These are phyloP conservation scores for Phaethornis superciliosus DNA, from an alignment of 2,113 vertebrate species.

Conservation along the genomic window DNA sequence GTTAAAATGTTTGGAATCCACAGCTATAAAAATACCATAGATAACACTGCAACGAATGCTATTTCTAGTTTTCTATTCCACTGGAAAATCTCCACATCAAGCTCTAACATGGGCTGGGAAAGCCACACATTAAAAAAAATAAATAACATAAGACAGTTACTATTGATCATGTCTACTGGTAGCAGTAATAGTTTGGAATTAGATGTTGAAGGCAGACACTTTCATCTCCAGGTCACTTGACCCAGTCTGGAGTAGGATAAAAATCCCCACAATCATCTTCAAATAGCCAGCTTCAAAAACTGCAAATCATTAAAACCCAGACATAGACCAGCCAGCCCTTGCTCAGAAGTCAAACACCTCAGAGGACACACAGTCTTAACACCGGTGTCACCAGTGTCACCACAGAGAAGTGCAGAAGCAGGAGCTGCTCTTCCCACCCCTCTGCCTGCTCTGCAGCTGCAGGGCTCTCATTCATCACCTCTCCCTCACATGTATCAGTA, in stretches of 20 bases:
- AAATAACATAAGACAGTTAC: neutral
- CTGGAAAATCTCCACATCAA: neutral
- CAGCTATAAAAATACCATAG: neutral
- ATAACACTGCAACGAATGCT: neutral
- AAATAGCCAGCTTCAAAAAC: neutral
- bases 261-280: neutral
- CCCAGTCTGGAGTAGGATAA: neutral
- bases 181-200: neutral
- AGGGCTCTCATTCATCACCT: neutral
- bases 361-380: neutral
- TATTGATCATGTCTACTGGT: neutral
- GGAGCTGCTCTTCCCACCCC: rapidly evolving
- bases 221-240: neutral
- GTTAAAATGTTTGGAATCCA: neutral
- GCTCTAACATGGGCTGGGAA: neutral
- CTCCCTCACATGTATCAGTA: neutral
- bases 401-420: neutral
- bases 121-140: neutral
- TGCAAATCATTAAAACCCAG: neutral
- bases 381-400: neutral
- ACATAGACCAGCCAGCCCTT: rapidly evolving
- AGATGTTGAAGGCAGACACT: neutral
- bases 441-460: neutral
- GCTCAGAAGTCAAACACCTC: neutral
- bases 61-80: neutral